Base-by-base conservation (phyloP, 2,888 invertebrate genomes). In the Limnephilus lunatus region DNA sequence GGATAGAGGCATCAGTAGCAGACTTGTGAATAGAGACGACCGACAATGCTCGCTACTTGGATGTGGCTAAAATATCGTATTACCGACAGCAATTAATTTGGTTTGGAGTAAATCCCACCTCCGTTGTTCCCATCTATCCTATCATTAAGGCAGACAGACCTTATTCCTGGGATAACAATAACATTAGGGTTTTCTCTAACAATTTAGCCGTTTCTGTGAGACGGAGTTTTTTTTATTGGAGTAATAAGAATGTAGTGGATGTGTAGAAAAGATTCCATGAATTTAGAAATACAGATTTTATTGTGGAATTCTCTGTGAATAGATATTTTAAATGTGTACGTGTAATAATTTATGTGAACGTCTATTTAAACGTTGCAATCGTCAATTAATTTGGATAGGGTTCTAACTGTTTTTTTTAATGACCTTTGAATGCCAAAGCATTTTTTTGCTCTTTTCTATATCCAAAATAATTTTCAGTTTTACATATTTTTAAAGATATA, bases 1-100 rank as follows among this genome's bases (percentile, higher is more conserved):
- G 25, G 53, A 68, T 25, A 68, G 53, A 68, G 14, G 53, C 53
- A 68, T 68, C 53, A 68, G 53, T 68, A 25, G 53, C 89, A 81
- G 15, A 19, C 25, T 80, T 14, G n/a, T 89, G 89, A 89, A 82
- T 44, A 44, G 48, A 48, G 81, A 31, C 19, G 82, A 44, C 53
- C 25, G 30, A 90, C 90, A 90, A 90, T 82, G 48, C 53, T 31
- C 15, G 68, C 48, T 48, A 14, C 48, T 44, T 53, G 31, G 88
- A 88, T 85, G 91, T 89, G 80, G 89, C 91, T 83, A 53, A 89
- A 92, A 89, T 90, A 91, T 91, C 92, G 85, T 90, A 91, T 92
- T 92, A 92, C 92, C 44, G 35, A 86, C 89, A 86, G 91, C 89
- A 92, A 92, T 92, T 92, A 92, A 92, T 92, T 92, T 92, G 91